Base-by-base conservation (phyloP, 2,888 invertebrate species). In the Ormia ochracea region DNA sequence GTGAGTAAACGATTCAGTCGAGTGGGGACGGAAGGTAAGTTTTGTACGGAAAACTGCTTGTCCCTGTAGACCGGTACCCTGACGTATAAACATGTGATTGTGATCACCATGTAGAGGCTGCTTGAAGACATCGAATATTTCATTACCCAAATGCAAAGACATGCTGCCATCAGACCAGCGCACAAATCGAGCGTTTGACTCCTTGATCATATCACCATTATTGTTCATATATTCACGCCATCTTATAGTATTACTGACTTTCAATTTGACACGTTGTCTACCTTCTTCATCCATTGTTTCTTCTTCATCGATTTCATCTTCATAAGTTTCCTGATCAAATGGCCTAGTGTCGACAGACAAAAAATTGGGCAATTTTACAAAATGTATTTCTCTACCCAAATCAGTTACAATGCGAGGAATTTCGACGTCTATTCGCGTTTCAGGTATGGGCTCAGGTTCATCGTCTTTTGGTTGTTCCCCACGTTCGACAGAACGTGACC, bases 231-330 rank as follows among this genome's bases (percentile, higher is more conserved):
- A 91, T 14, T 96, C 95, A 38, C 96, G 92, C 99, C 99, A 99
- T 9, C 99, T 92, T 63, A 99, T 96, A 0, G 99, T 99, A 90
- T 99, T 99, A 90, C 99, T 99, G 10, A 99, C 97, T 90, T 97
- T 97, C 36, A 97, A 90, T 90, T 97, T 97, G 63, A 97, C 90
- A 88, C 98, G 87, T 78, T 90, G 90, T 77, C 98, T 92, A 85
- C 99, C 99, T 91, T 99, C 99, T 86, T 99, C 99, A 87, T 99
- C 99, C 84, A 98, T 90, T 0, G 97, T 96, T 89, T 98, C 98
- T 88, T 99, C 98, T 85, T 99, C 99, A 87, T 99, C 99, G 83
- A 98, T 96, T 91, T 99, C 99, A 90, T 99, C 98, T 88, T 99
- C 99, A 88, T 99, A 99, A 0, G 96, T 96, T 79, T 94, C 94